Evolutionary conservation across 53 echinoderm and acorn worm genomes (phyloP), one percentile per base, ranked within the genome.

Genomic region (Astropecten irregularis): DNA sequence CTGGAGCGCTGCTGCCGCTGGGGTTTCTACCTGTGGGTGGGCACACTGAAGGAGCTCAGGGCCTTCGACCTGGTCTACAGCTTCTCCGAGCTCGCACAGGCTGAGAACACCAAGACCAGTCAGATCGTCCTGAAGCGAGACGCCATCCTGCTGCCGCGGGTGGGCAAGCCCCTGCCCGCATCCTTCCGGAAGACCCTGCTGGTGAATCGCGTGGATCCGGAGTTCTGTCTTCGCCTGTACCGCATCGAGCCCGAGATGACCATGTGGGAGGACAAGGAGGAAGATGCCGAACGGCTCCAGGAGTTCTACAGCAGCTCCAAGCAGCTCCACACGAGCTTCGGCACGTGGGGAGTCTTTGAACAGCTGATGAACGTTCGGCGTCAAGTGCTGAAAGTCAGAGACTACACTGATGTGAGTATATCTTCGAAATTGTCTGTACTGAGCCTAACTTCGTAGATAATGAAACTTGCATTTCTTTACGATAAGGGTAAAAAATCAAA

Each of bases 191-290:
- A 88, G 68, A 87, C 86, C 32, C 84, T 95, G 3, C 52, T 95
- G 27, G 67, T 95, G 61, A 95, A 95, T 60, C 90, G 95, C 11
- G 77, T 95, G 21, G 81, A 91, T 55, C 88, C 90, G 27, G 91
- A 91, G 18, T 93, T 95, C 70, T 93, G 93, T 28, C 69, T 95
- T 4, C 82, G 95, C 28, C 39, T 95, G 61, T 95, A 95, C 50
- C 88, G 95, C 20, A 66, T 95, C 29, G 93, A 93, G 79, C 93
- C 95, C 2, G 95, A 95, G 55, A 93, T 93, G 95, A 95, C 95
- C 22, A 92, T 92, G 89, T 95, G 95, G 95, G 92, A 93, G 33
- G 92, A 95, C 27, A 84, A 93, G 27, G 95, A 90, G 35, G 93
- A 91, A 14, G 95, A 95, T 36, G 83, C 73, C 0, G 83, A 62